Evolutionary conservation across 2,113 vertebrate genomes (phyloP), one percentile per base, ranked within the genome.

Genomic region (Bungarus multicinctus): DNA sequence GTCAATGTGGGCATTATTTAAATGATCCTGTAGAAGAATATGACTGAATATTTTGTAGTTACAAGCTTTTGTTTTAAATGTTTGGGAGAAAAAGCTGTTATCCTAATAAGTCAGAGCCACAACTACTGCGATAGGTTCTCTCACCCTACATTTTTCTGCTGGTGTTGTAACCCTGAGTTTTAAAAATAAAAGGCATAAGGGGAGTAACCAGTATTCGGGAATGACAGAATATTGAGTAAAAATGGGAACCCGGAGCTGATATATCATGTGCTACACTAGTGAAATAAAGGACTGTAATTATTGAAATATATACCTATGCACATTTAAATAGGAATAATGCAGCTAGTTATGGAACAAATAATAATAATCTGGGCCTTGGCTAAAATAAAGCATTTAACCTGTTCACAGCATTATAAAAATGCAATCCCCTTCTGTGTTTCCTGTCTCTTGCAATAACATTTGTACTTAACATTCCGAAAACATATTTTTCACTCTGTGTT

Each of bases 1-100:
- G 86, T 95, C 91, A 96, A 95, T 94, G 91, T 95, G 95, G 94
- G n/a, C 3, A 92, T 96, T 96, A 96, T 95, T 96, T 96, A 94
- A 91, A 94, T 85, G 93, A 94, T 39, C 87, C 47, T 85, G 94
- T 89, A 92, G 95, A 96, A 95, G 89, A 88, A 94, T 96, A 89
- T 87, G 94, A 95, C 92, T 97, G 94, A 95, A 94, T 69, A 34
- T 30, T 39, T 69, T 34, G 50, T 27, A 11, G 23, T 50, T 90
- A 39, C 11, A 27, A 58, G 25, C 43, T 58, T 89, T 43, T 69
- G 64, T 69, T 69, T 69, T n/a, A n/a, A 69, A 69, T 69, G 60
- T 69, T n/a, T 30, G n/a, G n/a, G 34, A 81, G 34, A 81, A 81
- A 81, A 81, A 81, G 69, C 69, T 81, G 6, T 81, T 39, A 39